Evolutionary conservation across 2,888 invertebrate species (phyloP).

Genomic region (Nudaria mundana): DNA sequence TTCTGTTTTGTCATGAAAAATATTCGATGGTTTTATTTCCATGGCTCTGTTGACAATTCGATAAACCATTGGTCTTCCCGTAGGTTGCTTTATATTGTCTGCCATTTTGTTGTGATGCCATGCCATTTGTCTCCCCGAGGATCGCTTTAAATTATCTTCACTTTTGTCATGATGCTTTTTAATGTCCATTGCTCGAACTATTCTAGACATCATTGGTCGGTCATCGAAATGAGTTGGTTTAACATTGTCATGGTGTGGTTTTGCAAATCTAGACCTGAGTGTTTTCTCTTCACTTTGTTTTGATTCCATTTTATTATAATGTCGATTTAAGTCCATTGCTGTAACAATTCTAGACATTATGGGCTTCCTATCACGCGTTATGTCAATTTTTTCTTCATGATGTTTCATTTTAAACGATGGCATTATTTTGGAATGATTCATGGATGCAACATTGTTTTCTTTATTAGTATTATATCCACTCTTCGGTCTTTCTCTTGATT

Average conservation of each 20-base stretch:
- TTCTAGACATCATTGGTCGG: not conserved
- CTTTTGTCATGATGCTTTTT: not conserved
- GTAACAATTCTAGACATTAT: not conserved
- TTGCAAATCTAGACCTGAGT: conserved; percentile 1
- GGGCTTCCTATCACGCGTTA: conserved; percentile 1
- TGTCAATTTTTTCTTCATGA: conserved; percentile 1
- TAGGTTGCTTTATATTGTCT: not conserved
- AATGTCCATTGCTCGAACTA: not conserved
- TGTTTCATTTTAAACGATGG: conserved; percentile 1
- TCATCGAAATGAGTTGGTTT: not conserved
- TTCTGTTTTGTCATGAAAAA: conserved; percentile 1
- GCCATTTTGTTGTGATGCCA: not conserved
- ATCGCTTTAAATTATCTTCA: not conserved
- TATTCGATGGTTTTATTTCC: conserved; percentile 1
- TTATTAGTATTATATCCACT: not conserved
- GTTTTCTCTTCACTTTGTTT: not conserved
- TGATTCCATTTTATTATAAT: not conserved
- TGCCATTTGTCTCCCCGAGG: not conserved
- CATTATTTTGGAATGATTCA: conserved; percentile 1
- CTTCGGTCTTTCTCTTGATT: not conserved
- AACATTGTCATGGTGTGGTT: conserved; percentile 1
- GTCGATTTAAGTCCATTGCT: conserved; percentile 2
- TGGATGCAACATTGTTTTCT: not conserved
- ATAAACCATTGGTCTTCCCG: conserved; percentile 1
- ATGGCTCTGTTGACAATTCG: conserved; percentile 4